Base-by-base conservation (phyloP, 2,888 invertebrate genomes). In the Anarsia innoxiella region DNA sequence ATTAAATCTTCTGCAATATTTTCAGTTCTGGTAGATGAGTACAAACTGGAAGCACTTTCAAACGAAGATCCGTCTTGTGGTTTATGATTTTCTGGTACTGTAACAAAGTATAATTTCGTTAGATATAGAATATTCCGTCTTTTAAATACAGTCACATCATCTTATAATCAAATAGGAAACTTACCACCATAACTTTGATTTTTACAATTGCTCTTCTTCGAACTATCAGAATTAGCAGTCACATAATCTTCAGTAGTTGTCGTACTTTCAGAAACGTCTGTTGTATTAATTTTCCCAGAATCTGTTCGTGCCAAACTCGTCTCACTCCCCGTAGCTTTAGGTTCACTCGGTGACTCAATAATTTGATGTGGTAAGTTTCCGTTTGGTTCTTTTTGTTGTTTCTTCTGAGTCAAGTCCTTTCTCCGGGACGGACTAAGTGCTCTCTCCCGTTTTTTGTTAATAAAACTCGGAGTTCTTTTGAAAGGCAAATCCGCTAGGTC, bases 181-280 rank as follows among this genome's bases (percentile, higher is more conserved):
- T n/a, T n/a, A n/a, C n/a, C n/a, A n/a, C n/a, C n/a, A n/a, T 79
- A 75, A 49, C 70, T 78, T 49, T 72, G 75, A 56, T 73, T 73
- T 54, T 73, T 84, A 52, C 75, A 61, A 46, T 82, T 86, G 58
- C 88, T 89, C 68, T 86, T 88, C 59, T 90, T 88, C 11, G 91
- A 91, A 59, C 89, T 91, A 61, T 91, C 91, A 37, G 91, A 89
- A 70, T 91, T 95, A 65, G 95, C 95, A 53, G 95, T 95, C 48
- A 93, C 91, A 70, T 95, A 95, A 74, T 95, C 95, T 71, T 95
- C 94, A 31, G 91, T 91, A 12, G 91, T 91, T 26, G 91, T 92
- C 42, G 95, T 95, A 57, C 94, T 94, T 80, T 95, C 95, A n/a
- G 94, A 94, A 35, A 93, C 86, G 63, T 95, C 94, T 23, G 88